Evolutionary conservation across 2,113 vertebrate species (phyloP).

Genomic region (Tenebrosternarchus preto): DNA sequence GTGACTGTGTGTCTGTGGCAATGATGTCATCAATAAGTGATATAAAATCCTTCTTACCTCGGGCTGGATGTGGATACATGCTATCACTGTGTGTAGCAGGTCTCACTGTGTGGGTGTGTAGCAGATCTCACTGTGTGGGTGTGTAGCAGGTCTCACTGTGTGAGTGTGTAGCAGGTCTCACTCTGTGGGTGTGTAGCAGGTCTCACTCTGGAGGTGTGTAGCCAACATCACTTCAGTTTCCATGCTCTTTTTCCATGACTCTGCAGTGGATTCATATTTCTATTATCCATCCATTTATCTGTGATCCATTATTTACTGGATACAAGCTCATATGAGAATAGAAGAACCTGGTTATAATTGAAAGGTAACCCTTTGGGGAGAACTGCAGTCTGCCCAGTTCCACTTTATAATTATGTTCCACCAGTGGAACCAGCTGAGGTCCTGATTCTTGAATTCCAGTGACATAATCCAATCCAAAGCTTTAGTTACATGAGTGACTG

Average conservation of each 20-base stretch:
- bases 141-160: no score
- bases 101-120: no score
- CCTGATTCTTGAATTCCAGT: background rate
- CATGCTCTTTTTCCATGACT: background rate
- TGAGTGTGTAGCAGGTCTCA: no score
- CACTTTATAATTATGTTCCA: background rate
- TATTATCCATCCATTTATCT: background rate
- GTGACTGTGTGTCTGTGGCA: background rate
- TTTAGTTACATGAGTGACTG: background rate
- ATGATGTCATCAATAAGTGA: no score
- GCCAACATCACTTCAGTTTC: background rate
- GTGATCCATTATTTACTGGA: constrained; percentile 5
- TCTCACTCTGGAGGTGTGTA: no score
- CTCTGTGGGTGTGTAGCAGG: no score
- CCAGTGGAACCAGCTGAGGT: background rate
- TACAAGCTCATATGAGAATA: background rate
- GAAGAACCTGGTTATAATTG: background rate
- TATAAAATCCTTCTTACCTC: no score
- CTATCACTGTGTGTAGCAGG: no score
- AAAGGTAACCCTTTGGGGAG: background rate
- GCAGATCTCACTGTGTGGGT: no score
- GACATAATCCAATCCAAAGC: background rate
- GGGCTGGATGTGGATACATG: no score
- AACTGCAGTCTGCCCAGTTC: background rate
- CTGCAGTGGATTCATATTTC: constrained; percentile 4